Base-by-base conservation (phyloP, 2,888 invertebrate species). In the Pollenia amentaria region DNA sequence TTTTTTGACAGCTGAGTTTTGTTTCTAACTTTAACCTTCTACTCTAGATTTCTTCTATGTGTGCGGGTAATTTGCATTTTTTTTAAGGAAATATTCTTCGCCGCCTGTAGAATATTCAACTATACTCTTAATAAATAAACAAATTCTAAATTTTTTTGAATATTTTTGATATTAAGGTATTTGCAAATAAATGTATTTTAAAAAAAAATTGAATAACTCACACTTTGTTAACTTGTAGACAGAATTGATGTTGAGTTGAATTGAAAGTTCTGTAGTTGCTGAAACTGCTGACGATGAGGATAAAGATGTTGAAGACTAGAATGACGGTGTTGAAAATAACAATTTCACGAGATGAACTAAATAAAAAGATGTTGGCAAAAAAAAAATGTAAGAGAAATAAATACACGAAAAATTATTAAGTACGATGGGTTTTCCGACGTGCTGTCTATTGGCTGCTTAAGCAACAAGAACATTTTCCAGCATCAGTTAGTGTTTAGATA, bases 401-500 rank as follows among this genome's bases (percentile, higher is more conserved):
- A 48, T 80, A 72, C 29, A 75, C 65, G 42, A 86, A 82, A 82
- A 18, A 76, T 29, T 53, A 77, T 80, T 60, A 87, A 87, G 76
- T 76, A 73, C 70, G 82, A 69, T 48, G 55, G 83, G 55, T 83
- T 82, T 64, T 82, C 55, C 70, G 72, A 80, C 67, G 67, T 42
- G 76, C 60, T 73, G 70, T 18, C 46, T 64, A n/a, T 21, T 80
- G 69, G 48, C 64, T 85, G 70, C 29, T 79, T 53, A 48, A 67
- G 64, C 67, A 42, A 53, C n/a, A 67, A 62, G 70, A 84, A 77
- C 46, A 64, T 62, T 77, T 72, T 87, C 84, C 87, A 87, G 84
- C 87, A 84, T 76, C 84, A 84, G 84, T 87, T 73, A 69, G 70
- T 72, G 65, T 76, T 87, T 72, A 70, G 83, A 87, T 72, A 84